Percentiles rank a stretch among this genome's conserved stretches.
phyloP scores from a whole-genome alignment of 1,140 invertebrate genomes.

The Heliothis subflexa region DNA sequence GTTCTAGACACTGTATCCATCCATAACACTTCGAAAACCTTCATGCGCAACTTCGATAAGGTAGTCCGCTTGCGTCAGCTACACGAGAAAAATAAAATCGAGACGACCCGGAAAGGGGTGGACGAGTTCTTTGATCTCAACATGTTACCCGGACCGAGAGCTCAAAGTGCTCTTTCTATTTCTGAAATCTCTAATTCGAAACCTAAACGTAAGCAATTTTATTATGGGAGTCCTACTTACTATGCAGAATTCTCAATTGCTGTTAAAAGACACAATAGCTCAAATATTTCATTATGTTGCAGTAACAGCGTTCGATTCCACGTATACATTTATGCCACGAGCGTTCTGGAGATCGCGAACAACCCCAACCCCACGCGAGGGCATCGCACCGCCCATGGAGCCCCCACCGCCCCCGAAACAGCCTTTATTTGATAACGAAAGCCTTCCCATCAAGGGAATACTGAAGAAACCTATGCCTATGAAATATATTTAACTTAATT shows the following conservation, averaged over 20 bases:
- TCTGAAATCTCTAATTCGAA: conserved; percentile 68
- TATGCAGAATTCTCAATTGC: no score
- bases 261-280: not conserved
- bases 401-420: conserved; percentile 61
- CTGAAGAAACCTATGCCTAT: conserved; percentile 83
- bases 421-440: conserved; percentile 43
- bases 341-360: conserved; percentile 63
- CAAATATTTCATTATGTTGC: conserved; percentile 43
- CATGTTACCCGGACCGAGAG: conserved; percentile 71
- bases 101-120: conserved; percentile 60
- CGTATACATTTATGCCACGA: conserved; percentile 73
- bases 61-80: conserved; percentile 74
- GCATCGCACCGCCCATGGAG: conserved; percentile 63
- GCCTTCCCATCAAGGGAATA: conserved; percentile 71
- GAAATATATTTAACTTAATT: conserved; percentile 69
- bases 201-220: conserved; percentile 53
- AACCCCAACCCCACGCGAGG: conserved; percentile 54
- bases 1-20: conserved; percentile 70
- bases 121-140: conserved; percentile 80
- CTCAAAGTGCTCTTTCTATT: conserved; percentile 69
- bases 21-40: conserved; percentile 72
- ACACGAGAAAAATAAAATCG: conserved; percentile 72
- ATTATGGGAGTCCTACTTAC: no score
- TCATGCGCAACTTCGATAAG: conserved; percentile 77
- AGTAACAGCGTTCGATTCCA: conserved; percentile 74